These are phyloP conservation scores for Troilus luridus DNA, from an alignment of 2,888 invertebrate genomes.

Conservation along the genomic window DNA sequence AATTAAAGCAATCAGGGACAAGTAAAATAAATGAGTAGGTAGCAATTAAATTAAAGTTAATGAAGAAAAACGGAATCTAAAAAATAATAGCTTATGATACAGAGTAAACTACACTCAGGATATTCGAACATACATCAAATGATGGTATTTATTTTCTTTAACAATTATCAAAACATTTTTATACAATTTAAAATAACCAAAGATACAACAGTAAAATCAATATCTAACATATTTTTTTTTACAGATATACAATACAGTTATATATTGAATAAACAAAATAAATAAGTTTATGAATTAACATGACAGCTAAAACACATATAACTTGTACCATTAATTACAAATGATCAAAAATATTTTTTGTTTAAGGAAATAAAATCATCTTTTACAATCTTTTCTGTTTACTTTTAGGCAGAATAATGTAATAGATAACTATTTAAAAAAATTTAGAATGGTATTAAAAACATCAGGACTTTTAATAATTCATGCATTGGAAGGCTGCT, in stretches of 20 bases:
- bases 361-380: too few relatives aligned
- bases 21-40: too few relatives aligned
- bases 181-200: background rate
- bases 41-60: too few relatives aligned
- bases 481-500: background rate
- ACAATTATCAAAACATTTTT: slow-evolving; percentile 25
- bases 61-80: background rate
- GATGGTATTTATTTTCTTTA: background rate
- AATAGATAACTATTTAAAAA: background rate
- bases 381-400: background rate
- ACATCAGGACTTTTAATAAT: background rate
- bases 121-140: background rate
- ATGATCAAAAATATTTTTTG: background rate
- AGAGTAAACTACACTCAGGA: background rate
- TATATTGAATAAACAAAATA: background rate
- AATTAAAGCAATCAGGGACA: too few relatives aligned
- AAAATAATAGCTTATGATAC: background rate
- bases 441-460: background rate
- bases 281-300: background rate
- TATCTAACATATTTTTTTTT: background rate
- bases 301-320: background rate
- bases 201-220: background rate
- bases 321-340: background rate
- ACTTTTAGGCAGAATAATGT: background rate
- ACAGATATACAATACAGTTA: background rate